A percentile compares a stretch with the other conserved stretches of the same genome.
Conservation (phyloP, 1,140 invertebrate genomes). For the Pissodes strobi region DNA sequence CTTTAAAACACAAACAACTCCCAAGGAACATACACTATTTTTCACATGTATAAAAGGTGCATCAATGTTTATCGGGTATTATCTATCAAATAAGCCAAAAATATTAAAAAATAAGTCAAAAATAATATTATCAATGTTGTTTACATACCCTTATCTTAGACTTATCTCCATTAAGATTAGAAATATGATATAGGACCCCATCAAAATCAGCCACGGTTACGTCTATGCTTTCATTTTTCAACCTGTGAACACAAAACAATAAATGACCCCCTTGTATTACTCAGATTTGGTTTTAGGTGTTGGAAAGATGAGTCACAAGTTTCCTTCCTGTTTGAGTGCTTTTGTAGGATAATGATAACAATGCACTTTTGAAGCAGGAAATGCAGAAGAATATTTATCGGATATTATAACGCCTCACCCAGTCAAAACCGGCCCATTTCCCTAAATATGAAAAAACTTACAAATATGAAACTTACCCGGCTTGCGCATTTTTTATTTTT, state of each 20-base stretch:
- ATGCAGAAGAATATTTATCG: slow-evolving; percentile 22
- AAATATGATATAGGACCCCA: slow-evolving; percentile 97
- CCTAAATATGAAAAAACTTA: slow-evolving; percentile 1
- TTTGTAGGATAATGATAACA: slow-evolving; percentile 1
- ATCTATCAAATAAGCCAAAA: not conserved
- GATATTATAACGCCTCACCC: slow-evolving; percentile 38
- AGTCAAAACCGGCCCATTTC: slow-evolving; percentile 29
- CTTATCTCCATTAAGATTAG: slow-evolving; percentile 95
- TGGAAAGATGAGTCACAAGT: slow-evolving; percentile 17
- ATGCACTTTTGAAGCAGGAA: slow-evolving; percentile 26
- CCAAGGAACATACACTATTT: too few species aligned
- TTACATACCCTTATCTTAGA: slow-evolving; percentile 87
- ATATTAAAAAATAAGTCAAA: slow-evolving; percentile 4
- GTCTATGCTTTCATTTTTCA: slow-evolving; percentile 94
- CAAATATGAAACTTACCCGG: slow-evolving; percentile 74
- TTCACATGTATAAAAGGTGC: too few species aligned
- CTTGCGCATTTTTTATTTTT: slow-evolving; percentile 93
- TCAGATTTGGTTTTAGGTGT: slow-evolving; percentile 11
- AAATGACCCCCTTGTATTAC: not conserved
- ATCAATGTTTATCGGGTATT: too few species aligned
- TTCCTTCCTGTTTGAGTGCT: not conserved
- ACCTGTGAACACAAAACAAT: slow-evolving; percentile 65
- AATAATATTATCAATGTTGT: not conserved
- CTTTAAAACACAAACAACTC: too few species aligned
- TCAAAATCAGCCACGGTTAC: slow-evolving; percentile 97